Conservation (phyloP, 2,113 vertebrate genomes). For the Gobio gobio region DNA sequence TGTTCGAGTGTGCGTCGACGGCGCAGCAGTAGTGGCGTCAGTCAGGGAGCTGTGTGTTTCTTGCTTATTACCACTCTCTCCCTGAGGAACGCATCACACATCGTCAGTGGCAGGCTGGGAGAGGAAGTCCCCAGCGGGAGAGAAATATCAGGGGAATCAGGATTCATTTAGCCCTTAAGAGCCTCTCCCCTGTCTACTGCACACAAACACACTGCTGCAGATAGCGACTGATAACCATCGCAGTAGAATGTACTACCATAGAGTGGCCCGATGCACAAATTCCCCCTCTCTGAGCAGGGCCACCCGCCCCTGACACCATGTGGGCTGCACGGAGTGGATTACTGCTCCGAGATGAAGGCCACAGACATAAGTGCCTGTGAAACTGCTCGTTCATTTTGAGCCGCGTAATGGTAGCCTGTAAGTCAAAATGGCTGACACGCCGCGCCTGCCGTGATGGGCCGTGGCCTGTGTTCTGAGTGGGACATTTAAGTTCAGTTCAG, state of each 20-base stretch:
- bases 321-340: conserved; percentile 32
- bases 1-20: no score
- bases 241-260: conserved; percentile 43
- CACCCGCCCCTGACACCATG: conserved; percentile 14
- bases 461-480: background rate
- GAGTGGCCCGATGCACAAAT: conserved; percentile 52
- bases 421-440: conserved; percentile 39
- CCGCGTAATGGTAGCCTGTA: conserved; percentile 37
- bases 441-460: conserved; percentile 21
- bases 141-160: conserved; percentile 78
- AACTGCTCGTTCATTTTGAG: conserved; percentile 27
- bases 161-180: conserved; percentile 80
- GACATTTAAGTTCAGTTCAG: background rate
- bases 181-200: conserved; percentile 63
- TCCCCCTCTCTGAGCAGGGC: conserved; percentile 31
- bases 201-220: conserved; percentile 52
- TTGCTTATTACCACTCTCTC: conserved; percentile 62
- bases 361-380: background rate
- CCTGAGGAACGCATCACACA: conserved; percentile 73
- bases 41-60: conserved; percentile 55
- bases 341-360: conserved; percentile 20
- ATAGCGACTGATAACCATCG: conserved; percentile 59
- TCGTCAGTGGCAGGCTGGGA: conserved; percentile 75
- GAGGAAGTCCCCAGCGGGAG: conserved; percentile 73
- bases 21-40: conserved; percentile 38